Base-by-base conservation (phyloP, 2,113 vertebrate species). In the Melanocharis versteri region DNA sequence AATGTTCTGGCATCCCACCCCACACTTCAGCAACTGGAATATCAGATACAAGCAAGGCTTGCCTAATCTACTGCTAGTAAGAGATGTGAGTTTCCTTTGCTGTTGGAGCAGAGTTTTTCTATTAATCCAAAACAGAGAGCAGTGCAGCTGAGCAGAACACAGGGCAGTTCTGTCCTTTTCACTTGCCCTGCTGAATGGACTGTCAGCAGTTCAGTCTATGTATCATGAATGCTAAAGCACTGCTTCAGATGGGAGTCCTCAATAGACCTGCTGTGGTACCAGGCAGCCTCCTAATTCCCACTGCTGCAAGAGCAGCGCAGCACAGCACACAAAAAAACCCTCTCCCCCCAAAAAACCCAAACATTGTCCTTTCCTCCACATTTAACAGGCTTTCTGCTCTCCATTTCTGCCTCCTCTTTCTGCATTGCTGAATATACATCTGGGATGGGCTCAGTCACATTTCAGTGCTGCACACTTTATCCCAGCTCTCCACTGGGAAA, bases 101-200 rank as follows among this genome's bases (percentile, higher is more conserved):
- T 66, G 35, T 19, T 48, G 72, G 71, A 94, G 23, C 20, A 35
- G 51, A 81, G 51, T 24, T 94, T 70, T 83, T 70, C 35, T 86
- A 1, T 81, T 51, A 75, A n/a, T 60, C n/a, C 2, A 2, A 82
- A 82, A 26, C 33, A 81, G 27, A 69, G 69, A 62, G 56, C 39
- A 70, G 58, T 6, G 3, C 89, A 96, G 88, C 90, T 92, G 88
- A 83, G 76, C 85, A 81, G 93, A 96, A 94, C 83, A 96, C 86
- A 87, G 85, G 48, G 56, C 44, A 87, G 73, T 92, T 97, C 62
- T 94, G 89, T 96, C 90, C 93, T 72, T 94, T 95, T 94, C 90
- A 95, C 56, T 90, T 42, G 31, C 45, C 30, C 26, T 35, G 71
- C 58, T 94, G 94, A 94, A 95, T 91, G 86, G 76, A 50, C 77